Evolutionary conservation across 2,797 vertebrate genomes (phyloP).

Genomic region (Diceros bicornis): DNA sequence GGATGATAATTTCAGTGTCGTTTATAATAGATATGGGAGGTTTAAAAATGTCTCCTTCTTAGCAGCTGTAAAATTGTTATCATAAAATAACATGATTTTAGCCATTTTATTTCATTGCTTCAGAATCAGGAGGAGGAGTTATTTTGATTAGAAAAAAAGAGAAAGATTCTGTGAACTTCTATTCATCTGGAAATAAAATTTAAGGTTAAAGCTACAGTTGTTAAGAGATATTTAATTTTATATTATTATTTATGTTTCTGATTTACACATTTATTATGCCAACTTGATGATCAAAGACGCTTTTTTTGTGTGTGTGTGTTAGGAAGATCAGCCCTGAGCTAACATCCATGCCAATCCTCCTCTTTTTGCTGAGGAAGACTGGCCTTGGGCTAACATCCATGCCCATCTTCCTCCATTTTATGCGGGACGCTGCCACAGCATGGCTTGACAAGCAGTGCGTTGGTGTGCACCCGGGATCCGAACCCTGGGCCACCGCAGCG

Average conservation of each 20-base stretch:
- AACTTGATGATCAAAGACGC: slow-evolving; percentile 57
- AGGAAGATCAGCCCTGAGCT: too few species aligned
- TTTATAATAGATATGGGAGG: slow-evolving; percentile 84
- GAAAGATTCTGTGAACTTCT: slow-evolving; percentile 71
- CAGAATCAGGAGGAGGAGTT: slow-evolving; percentile 72
- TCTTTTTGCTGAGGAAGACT: too few species aligned
- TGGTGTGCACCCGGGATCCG: too few species aligned
- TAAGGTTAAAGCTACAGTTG: slow-evolving; percentile 67
- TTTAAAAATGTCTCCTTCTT: slow-evolving; percentile 77
- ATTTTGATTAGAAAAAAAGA: slow-evolving; percentile 59
- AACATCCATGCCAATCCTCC: too few species aligned
- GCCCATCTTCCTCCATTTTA: too few species aligned
- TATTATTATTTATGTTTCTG: slow-evolving; percentile 69
- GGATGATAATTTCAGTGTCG: slow-evolving; percentile 83
- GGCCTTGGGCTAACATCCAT: too few species aligned
- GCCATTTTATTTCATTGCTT: slow-evolving; percentile 77
- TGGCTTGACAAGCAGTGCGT: too few species aligned
- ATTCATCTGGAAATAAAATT: slow-evolving; percentile 68
- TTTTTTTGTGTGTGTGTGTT: too few species aligned
- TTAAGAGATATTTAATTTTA: slow-evolving; percentile 69
- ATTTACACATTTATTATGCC: slow-evolving; percentile 47
- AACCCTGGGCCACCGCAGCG: too few species aligned
- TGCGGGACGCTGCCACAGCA: too few species aligned
- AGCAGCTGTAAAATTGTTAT: slow-evolving; percentile 83
- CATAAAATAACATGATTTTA: slow-evolving; percentile 84